Evolutionary conservation across 2,113 vertebrate species (phyloP).

Genomic region (Halcyon senegalensis): DNA sequence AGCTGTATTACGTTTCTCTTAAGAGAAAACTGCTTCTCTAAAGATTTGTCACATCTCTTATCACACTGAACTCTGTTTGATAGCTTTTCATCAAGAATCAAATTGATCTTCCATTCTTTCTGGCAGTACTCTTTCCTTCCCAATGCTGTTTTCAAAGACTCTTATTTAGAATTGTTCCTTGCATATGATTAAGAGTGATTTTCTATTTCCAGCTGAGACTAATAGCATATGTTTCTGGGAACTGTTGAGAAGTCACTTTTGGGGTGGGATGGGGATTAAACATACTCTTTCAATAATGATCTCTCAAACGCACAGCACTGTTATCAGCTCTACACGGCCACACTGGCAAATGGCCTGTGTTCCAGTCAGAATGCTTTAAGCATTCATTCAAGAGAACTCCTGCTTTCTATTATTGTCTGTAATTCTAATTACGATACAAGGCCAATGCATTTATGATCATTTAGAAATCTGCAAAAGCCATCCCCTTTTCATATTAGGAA

Average conservation of each 20-base stretch:
- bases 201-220: slow-evolving; percentile 4
- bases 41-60: slow-evolving; percentile 4
- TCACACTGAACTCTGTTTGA: slow-evolving; percentile 7
- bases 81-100: not conserved
- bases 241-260: slow-evolving; percentile 16
- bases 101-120: not conserved
- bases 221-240: not conserved
- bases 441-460: not conserved
- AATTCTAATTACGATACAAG: slow-evolving; percentile 2
- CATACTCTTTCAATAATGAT: not conserved
- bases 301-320: not conserved
- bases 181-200: not conserved
- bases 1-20: slow-evolving; percentile 2
- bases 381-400: not conserved
- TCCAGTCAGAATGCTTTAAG: not conserved
- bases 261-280: not conserved
- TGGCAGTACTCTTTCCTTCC: not conserved
- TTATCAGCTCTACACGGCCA: not conserved
- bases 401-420: not conserved
- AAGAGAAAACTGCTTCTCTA: slow-evolving; percentile 29
- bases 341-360: not conserved
- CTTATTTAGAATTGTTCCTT: slow-evolving; percentile 41
- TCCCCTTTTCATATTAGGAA: not conserved
- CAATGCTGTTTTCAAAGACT: slow-evolving; percentile 31
- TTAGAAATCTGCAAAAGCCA: not conserved